Percentiles rank a stretch among this genome's conserved stretches.
phyloP scores from a whole-genome alignment of 2,888 invertebrate genomes.

The Sisyra nigra region DNA sequence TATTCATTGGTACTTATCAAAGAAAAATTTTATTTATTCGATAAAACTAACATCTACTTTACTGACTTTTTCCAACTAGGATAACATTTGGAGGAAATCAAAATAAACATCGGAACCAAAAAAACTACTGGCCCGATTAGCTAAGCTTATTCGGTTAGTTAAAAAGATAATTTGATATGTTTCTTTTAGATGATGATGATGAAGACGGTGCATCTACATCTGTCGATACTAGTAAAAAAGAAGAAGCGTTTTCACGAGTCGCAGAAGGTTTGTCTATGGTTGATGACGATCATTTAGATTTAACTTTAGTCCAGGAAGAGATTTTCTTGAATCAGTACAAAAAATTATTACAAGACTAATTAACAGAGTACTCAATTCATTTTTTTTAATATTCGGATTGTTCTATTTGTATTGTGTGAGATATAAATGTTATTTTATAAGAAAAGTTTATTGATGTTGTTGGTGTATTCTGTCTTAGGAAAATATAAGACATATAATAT shows the following conservation, averaged over 20 bases:
- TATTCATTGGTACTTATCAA: too few species aligned
- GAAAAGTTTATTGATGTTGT: neutral
- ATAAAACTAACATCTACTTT: too few species aligned
- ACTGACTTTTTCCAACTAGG: too few species aligned
- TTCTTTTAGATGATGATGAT: conserved; percentile 6
- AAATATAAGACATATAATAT: neutral
- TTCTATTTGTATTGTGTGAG: neutral
- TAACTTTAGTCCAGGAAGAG: conserved; percentile 52
- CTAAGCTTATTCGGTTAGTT: too few species aligned
- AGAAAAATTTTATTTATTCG: too few species aligned
- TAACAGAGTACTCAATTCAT: neutral
- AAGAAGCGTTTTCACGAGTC: conserved; percentile 41
- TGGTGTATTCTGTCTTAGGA: neutral
- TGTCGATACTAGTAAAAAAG: conserved; percentile 25
- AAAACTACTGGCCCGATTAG: too few species aligned
- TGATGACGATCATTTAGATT: conserved; percentile 60
- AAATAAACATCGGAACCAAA: too few species aligned
- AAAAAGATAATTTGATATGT: neutral
- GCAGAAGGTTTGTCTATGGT: conserved; percentile 34
- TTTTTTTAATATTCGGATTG: neutral
- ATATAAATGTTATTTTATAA: neutral
- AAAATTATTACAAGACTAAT: conserved; percentile 1
- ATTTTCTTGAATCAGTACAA: conserved; percentile 44
- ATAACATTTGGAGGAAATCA: too few species aligned
- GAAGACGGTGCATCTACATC: conserved; percentile 9